Percentiles rank a stretch among this genome's conserved stretches.
Conservation (phyloP, 2,888 invertebrate genomes). For the Xanthorhoe spadicearia region DNA sequence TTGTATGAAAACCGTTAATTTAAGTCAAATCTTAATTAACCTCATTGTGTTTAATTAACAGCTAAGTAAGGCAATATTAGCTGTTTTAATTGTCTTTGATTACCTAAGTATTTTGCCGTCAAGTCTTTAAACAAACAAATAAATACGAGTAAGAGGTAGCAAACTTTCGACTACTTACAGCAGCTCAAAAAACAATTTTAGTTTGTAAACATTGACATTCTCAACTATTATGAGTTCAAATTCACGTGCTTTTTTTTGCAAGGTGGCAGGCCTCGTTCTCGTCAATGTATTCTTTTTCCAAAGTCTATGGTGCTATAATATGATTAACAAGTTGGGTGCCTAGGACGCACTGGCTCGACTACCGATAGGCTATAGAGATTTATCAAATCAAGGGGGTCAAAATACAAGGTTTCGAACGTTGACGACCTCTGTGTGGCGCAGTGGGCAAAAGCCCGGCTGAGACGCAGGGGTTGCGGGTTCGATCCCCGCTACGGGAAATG, state of each 20-base stretch:
- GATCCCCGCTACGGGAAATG: no score
- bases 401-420: no score
- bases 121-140: background rate
- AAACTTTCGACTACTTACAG: slow-evolving; percentile 14
- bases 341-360: no score
- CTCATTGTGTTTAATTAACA: slow-evolving; percentile 9
- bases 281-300: no score
- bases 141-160: background rate
- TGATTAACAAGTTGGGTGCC: no score
- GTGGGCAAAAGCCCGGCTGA: no score
- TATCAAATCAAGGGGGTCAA: no score
- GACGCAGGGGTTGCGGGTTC: no score
- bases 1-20: slow-evolving; percentile 28
- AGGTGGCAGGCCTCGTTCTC: slow-evolving; percentile 39
- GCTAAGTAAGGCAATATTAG: background rate
- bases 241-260: slow-evolving; percentile 38
- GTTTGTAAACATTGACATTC: slow-evolving; percentile 23
- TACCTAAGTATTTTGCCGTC: background rate
- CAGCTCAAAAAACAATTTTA: slow-evolving; percentile 18
- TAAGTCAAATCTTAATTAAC: slow-evolving; percentile 19
- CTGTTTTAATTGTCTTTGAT: background rate
- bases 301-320: no score
- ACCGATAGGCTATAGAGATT: no score
- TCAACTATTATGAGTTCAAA: slow-evolving; percentile 24
- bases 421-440: no score